A percentile compares a stretch with the other conserved stretches of the same genome.
Conservation (phyloP, 2,797 vertebrate species). For the Alcedo quadribrachys region DNA sequence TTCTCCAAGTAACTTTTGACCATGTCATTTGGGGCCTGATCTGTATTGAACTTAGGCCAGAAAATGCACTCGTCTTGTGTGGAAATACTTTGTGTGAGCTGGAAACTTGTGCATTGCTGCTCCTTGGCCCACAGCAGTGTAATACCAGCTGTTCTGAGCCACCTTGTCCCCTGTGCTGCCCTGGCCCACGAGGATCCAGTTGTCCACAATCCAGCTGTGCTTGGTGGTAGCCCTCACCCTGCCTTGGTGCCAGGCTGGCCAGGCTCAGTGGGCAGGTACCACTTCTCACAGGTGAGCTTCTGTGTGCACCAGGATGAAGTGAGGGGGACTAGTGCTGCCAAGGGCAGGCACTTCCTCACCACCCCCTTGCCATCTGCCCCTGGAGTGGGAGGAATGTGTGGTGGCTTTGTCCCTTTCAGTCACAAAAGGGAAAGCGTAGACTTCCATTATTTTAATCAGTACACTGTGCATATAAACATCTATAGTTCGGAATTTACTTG, state of each 20-base stretch:
- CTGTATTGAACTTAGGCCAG: not conserved
- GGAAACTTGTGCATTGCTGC: not conserved
- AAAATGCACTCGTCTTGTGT: not conserved
- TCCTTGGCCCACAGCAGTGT: not conserved
- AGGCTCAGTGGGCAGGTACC: not conserved
- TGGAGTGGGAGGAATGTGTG: not conserved
- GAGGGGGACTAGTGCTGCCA: not conserved
- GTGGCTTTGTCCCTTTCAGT: not conserved
- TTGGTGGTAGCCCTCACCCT: not conserved
- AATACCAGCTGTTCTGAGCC: not conserved
- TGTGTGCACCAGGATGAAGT: not conserved
- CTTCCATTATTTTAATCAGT: not conserved
- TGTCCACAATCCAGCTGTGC: not conserved
- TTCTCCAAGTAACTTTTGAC: not conserved
- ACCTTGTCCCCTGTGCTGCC: not conserved
- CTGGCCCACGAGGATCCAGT: not conserved
- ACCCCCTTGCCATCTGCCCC: not conserved
- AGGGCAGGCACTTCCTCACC: not conserved
- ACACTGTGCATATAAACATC: not conserved
- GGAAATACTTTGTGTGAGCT: not conserved
- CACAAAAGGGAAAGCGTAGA: not conserved
- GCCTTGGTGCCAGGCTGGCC: not conserved
- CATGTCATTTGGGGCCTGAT: not conserved
- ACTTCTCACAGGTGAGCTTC: not conserved
- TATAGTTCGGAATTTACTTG: slow-evolving; percentile 15